A percentile compares a stretch with the other conserved stretches of the same genome.
Evolutionary conservation across 2,797 vertebrate species (phyloP).

Genomic region (Gymnodraco acuticeps): DNA sequence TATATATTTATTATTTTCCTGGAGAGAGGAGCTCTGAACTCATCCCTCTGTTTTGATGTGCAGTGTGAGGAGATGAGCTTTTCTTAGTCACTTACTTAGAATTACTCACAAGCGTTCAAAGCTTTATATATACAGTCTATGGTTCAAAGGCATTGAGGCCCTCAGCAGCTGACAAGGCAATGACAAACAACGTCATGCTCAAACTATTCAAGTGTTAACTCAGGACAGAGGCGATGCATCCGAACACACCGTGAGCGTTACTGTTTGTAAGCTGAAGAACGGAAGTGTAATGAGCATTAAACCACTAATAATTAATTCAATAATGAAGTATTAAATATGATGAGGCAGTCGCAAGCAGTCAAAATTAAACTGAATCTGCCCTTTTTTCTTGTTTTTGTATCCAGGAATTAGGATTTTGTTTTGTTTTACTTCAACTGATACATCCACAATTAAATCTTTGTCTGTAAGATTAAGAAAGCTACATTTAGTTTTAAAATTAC

Average conservation of each 20-base stretch:
- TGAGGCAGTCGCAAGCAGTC: neutral
- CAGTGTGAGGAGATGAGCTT: neutral
- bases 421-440: neutral
- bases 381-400: neutral
- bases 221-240: constrained; percentile 35
- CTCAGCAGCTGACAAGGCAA: constrained; percentile 19
- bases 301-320: neutral
- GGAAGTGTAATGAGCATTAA: constrained; percentile 13
- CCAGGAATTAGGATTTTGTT: neutral
- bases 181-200: constrained; percentile 34
- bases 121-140: too few species aligned
- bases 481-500: too few species aligned
- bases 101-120: constrained; percentile 9
- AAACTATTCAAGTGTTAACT: constrained; percentile 35
- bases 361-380: neutral
- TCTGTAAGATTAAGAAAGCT: neutral
- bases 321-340: neutral
- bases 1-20: neutral
- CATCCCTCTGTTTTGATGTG: neutral
- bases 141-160: constrained; percentile 2
- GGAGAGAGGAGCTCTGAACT: neutral
- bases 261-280: constrained; percentile 15
- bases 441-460: neutral
- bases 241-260: neutral
- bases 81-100: constrained; percentile 11